A percentile compares a stretch with the other conserved stretches of the same genome.
These are phyloP conservation scores for Limulus polyphemus DNA, from an alignment of 2,888 invertebrate genomes.

Conservation along the genomic window DNA sequence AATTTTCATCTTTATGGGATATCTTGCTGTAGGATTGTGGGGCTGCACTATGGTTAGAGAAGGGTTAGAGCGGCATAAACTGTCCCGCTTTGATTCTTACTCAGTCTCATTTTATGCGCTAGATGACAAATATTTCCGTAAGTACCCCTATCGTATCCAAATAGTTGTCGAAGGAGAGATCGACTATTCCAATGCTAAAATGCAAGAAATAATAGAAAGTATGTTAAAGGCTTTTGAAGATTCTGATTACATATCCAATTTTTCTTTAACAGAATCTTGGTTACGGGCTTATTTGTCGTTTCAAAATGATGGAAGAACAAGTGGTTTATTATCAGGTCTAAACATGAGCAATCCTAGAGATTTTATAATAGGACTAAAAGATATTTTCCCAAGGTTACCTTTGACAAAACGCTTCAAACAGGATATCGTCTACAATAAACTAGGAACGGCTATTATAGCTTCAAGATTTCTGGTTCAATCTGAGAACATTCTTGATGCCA, in stretches of 20 bases:
- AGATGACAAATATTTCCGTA: conserved; percentile 80
- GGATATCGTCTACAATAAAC: conserved; percentile 69
- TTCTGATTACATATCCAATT: conserved; percentile 57
- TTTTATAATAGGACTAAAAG: conserved; percentile 61
- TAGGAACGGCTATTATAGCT: conserved; percentile 58
- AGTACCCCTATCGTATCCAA: conserved; percentile 80
- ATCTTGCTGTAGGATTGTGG: conserved; percentile 70
- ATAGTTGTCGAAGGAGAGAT: conserved; percentile 65
- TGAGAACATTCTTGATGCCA: conserved; percentile 74
- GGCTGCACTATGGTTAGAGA: conserved; percentile 73
- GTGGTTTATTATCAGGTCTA: conserved; percentile 50
- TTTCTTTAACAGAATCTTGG: conserved; percentile 76
- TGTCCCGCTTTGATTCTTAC: conserved; percentile 81
- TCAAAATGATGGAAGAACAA: conserved; percentile 52
- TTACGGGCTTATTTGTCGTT: conserved; percentile 65
- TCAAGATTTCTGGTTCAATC: conserved; percentile 79
- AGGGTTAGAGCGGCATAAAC: conserved; percentile 67
- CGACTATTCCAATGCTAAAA: conserved; percentile 63
- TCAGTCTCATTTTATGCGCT: conserved; percentile 81
- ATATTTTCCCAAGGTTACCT: conserved; percentile 40
- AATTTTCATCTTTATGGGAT: conserved; percentile 56
- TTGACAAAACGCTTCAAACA: conserved; percentile 49
- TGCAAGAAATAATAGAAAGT: conserved; percentile 64
- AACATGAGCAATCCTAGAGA: conserved; percentile 57
- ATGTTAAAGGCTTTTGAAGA: conserved; percentile 63